Evolutionary conservation across 2,888 invertebrate species (phyloP).

Genomic region (Dione vanillae): DNA sequence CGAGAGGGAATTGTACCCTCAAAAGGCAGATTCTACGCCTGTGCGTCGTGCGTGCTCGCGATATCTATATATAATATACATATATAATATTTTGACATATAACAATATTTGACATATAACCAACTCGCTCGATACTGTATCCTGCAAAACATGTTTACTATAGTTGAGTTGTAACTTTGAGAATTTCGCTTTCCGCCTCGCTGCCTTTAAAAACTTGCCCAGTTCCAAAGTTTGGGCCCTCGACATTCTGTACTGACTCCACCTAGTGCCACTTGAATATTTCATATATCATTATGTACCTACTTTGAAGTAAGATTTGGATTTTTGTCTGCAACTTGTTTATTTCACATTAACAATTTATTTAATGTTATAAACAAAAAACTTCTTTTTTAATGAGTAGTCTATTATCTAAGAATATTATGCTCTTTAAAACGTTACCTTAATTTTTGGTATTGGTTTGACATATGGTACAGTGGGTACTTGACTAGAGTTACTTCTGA

Average conservation of each 20-base stretch:
- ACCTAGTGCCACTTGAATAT: slow-evolving; percentile 36
- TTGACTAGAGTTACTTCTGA: too few species aligned
- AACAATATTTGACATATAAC: slow-evolving; percentile 6
- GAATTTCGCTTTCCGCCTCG: slow-evolving; percentile 46
- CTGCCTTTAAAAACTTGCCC: slow-evolving; percentile 49
- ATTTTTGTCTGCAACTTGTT: slow-evolving; percentile 6
- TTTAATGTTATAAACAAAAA: too few species aligned
- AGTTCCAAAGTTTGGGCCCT: slow-evolving; percentile 41
- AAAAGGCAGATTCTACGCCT: too few species aligned
- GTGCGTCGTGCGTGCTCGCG: too few species aligned
- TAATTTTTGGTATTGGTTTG: too few species aligned
- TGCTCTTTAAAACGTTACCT: too few species aligned
- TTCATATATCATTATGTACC: slow-evolving; percentile 27
- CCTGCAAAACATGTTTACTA: slow-evolving; percentile 51
- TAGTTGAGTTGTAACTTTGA: slow-evolving; percentile 42
- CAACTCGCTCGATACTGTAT: slow-evolving; percentile 31
- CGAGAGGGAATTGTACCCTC: too few species aligned
- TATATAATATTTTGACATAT: not conserved
- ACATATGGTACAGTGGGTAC: too few species aligned
- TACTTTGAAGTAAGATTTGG: not conserved
- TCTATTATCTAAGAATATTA: too few species aligned
- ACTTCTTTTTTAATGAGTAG: too few species aligned
- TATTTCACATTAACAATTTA: too few species aligned
- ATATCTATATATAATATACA: not conserved
- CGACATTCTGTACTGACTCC: slow-evolving; percentile 35